phyloP scores from a whole-genome alignment of 2,113 vertebrate species.

The Eulemur macaco region DNA sequence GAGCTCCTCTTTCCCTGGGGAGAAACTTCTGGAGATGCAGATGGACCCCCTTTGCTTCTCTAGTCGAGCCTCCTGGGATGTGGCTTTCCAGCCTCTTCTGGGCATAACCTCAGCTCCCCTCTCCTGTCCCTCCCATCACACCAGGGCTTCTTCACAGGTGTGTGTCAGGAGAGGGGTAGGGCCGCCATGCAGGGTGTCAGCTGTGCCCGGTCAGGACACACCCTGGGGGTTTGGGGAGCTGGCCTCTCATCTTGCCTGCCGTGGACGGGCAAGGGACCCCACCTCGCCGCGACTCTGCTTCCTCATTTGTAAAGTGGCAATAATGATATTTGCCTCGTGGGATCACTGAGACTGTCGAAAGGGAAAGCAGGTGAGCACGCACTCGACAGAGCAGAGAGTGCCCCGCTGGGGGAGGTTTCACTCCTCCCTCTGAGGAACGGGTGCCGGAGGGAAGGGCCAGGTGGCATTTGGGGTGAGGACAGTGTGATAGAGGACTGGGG shows the following conservation, averaged over 20 bases:
- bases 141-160: not conserved
- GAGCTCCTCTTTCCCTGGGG: accelerated
- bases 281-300: not conserved
- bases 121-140: no score
- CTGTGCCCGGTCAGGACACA: not conserved
- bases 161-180: not conserved
- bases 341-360: not conserved
- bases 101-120: not conserved
- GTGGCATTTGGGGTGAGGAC: not conserved
- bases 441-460: not conserved
- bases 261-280: accelerated
- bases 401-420: not conserved
- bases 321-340: not conserved
- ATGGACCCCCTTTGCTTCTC: no score
- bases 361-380: not conserved
- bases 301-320: not conserved
- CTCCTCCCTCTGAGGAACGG: not conserved
- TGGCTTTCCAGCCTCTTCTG: no score
- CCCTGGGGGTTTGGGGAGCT: not conserved
- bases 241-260: not conserved
- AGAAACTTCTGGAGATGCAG: not conserved
- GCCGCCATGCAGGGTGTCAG: not conserved
- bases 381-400: not conserved
- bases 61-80: no score
- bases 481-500: not conserved